These are phyloP conservation scores for Caenorhabditis imperialis DNA, from an alignment of 2,888 invertebrate species.

Conservation along the genomic window DNA sequence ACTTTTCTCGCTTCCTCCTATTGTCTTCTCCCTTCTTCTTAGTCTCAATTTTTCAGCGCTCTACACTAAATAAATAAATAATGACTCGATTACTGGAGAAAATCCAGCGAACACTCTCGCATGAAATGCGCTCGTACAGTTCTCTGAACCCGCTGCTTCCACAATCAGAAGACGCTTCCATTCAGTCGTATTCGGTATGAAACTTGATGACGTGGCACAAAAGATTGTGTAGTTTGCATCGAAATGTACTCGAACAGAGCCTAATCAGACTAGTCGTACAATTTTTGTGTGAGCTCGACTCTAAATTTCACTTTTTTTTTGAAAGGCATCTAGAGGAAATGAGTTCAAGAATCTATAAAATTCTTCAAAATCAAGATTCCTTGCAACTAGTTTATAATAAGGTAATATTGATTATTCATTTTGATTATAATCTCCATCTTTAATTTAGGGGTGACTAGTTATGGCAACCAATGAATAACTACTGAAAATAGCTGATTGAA, in stretches of 20 bases:
- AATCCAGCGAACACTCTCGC: conserved; percentile 44
- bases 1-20: conserved; percentile 6
- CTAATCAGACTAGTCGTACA: too few relatives aligned
- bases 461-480: too few relatives aligned
- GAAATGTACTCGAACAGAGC: too few relatives aligned
- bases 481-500: too few relatives aligned
- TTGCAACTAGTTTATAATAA: conserved; percentile 6
- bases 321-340: not conserved
- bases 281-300: not conserved
- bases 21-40: not conserved
- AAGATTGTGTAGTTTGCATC: too few relatives aligned
- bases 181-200: conserved; percentile 43
- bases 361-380: conserved; percentile 22
- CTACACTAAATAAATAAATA: not conserved
- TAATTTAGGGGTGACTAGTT: too few relatives aligned
- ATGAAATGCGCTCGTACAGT: conserved; percentile 55
- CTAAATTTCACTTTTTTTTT: not conserved
- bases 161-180: conserved; percentile 26
- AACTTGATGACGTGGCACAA: not conserved
- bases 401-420: too few relatives aligned
- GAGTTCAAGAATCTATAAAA: too few relatives aligned
- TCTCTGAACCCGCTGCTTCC: conserved; percentile 39
- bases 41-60: too few relatives aligned
- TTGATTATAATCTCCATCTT: too few relatives aligned
- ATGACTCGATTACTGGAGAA: conserved; percentile 50